Base-by-base conservation (phyloP, 2,797 vertebrate genomes). In the Oreochromis mossambicus region DNA sequence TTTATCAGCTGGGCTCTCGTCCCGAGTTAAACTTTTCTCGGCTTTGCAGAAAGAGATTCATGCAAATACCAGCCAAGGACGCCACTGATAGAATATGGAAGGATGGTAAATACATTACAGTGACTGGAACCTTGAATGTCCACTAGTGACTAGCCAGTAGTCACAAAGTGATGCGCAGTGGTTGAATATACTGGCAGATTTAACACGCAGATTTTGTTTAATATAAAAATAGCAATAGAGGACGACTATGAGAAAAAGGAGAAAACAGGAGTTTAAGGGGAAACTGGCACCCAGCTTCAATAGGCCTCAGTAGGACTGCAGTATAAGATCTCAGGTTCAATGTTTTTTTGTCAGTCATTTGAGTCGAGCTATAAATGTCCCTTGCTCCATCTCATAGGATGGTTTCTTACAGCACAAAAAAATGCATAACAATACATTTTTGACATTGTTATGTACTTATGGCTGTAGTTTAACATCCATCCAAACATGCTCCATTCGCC, bases 1-100 rank as follows among this genome's bases (percentile, higher is more conserved):
- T 66, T 66, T 24, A 21, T 66, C n/a, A 21, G 12, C 36, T 38
- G 21, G 15, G 0, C 41, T 29, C 14, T 70, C 0, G 13, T 26
- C 38, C 38, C 0, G 21, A 70, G 63, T 43, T 41, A 41, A 41
- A 68, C 36, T 68, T 70, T 68, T 68, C 63, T 68, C n/a, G 15
- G 21, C 63, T 70, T 43, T 70, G 66, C 21, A 70, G 13, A 24
- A 26, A 43, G 21, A 26, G 21, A 46, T 38, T 14, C 13, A 66
- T 13, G 19, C 11, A 66, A 66, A 38, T 66, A 66, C 61, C 11
- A 66, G 41, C 41, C 66, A 70, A 46, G 41, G 63, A 43, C 1
- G 8, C 6, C 68, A 3, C 14, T 29, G 24, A 73, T 12, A 48
- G 6, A 73, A 29, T 48, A 73, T 46, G 8, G 66, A 24, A 73